A percentile compares a stretch with the other conserved stretches of the same genome.
Evolutionary conservation across 2,888 invertebrate species (phyloP).

Genomic region (Stenichneumon culpator): DNA sequence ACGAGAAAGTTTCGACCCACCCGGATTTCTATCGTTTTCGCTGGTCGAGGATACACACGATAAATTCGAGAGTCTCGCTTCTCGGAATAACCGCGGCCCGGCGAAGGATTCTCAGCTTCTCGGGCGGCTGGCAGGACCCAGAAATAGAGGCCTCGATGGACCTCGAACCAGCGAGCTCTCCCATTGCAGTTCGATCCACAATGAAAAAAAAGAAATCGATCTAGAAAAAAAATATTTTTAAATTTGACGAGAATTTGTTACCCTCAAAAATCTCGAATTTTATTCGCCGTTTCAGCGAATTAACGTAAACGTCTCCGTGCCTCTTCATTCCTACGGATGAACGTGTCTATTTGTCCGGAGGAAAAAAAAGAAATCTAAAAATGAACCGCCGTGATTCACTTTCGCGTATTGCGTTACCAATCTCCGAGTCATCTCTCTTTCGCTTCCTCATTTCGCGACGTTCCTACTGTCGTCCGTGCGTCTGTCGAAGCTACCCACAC

Average conservation of each 20-base stretch:
- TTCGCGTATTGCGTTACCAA: slow-evolving; percentile 48
- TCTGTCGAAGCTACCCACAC: slow-evolving; percentile 26
- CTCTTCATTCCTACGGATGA: background rate
- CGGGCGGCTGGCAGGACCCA: background rate
- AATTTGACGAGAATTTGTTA: background rate
- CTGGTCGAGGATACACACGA: slow-evolving; percentile 64
- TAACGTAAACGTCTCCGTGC: background rate
- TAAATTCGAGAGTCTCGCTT: slow-evolving; percentile 76
- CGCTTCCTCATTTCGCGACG: slow-evolving; percentile 46
- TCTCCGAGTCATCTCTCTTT: slow-evolving; percentile 24
- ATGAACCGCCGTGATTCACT: slow-evolving; percentile 44
- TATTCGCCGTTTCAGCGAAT: background rate
- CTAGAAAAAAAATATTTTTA: background rate
- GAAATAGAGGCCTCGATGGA: background rate
- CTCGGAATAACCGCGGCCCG: slow-evolving; percentile 74
- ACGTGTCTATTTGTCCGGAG: background rate
- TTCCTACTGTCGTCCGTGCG: slow-evolving; percentile 24
- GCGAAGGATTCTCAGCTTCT: background rate
- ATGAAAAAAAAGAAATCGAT: background rate
- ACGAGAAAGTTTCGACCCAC: background rate
- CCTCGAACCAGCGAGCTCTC: background rate
- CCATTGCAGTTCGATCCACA: background rate
- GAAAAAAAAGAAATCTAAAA: slow-evolving; percentile 38
- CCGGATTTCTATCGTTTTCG: slow-evolving; percentile 73
- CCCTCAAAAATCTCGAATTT: background rate